phyloP scores from a whole-genome alignment of 2,113 vertebrate species.

The Paradoxurus hermaphroditus region DNA sequence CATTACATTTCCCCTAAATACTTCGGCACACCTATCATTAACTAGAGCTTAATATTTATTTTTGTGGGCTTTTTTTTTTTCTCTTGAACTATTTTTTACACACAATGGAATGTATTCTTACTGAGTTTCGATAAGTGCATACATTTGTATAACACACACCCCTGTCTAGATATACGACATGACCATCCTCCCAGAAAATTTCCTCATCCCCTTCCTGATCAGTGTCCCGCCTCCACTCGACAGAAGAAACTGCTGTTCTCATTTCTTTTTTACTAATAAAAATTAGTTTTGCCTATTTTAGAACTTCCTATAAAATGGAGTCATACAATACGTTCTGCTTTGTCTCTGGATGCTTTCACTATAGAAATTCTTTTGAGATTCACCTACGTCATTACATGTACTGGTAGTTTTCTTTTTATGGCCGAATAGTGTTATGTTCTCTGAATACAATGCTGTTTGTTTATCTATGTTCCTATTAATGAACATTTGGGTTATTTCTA shows the following conservation, averaged over 20 bases:
- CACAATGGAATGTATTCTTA: neutral
- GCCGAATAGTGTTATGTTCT: neutral
- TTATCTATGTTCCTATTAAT: neutral
- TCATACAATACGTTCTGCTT: neutral
- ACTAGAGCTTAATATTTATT: neutral
- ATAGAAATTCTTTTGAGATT: neutral
- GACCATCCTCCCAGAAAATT: neutral
- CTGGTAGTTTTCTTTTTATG: neutral
- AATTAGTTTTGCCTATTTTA: neutral
- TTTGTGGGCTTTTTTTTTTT: neutral
- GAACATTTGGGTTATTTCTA: neutral
- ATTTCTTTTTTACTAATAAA: neutral
- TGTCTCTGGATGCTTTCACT: neutral
- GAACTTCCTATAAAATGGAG: neutral
- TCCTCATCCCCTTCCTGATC: neutral
- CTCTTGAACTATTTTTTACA: neutral
- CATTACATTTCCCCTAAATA: neutral
- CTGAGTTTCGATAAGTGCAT: neutral
- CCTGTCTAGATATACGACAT: neutral
- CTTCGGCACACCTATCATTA: neutral
- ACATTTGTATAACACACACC: neutral
- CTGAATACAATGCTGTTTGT: neutral
- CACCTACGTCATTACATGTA: neutral
- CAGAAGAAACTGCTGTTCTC: neutral
- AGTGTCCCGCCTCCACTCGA: neutral